Conservation (phyloP, 2,888 invertebrate species). For the Laspeyria flexula region DNA sequence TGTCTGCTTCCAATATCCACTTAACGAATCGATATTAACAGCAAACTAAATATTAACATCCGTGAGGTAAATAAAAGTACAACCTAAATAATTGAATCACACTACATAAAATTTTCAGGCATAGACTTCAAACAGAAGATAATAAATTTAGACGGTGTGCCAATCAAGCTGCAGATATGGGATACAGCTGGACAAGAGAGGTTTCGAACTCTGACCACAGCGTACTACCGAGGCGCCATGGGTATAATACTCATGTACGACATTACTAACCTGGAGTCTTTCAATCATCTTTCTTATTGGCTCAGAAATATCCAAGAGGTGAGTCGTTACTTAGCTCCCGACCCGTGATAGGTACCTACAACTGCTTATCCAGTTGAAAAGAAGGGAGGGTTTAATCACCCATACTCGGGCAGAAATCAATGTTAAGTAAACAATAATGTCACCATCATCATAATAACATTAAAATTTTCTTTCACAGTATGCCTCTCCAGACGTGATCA, state of each 20-base stretch:
- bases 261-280: slow-evolving; percentile 95
- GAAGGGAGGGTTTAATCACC: too few species aligned
- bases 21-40: too few species aligned
- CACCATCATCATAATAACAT: too few species aligned
- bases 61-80: too few species aligned
- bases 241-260: slow-evolving; percentile 96
- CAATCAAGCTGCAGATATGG: slow-evolving; percentile 95
- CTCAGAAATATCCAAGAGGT: slow-evolving; percentile 96
- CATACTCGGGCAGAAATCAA: too few species aligned
- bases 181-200: slow-evolving; percentile 93
- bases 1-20: too few species aligned
- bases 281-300: slow-evolving; percentile 96
- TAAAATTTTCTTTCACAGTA: slow-evolving; percentile 87
- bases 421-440: too few species aligned
- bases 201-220: slow-evolving; percentile 94
- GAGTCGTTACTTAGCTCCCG: slow-evolving; percentile 44
- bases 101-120: slow-evolving; percentile 83
- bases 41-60: too few species aligned
- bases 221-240: slow-evolving; percentile 96
- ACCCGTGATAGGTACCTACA: too few species aligned
- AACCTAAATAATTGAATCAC: too few species aligned
- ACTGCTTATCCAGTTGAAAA: too few species aligned
- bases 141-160: slow-evolving; percentile 94
- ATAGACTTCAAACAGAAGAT: slow-evolving; percentile 97
- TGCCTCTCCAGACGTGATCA: slow-evolving; percentile 94